Conservation (phyloP, 2,888 invertebrate genomes). For the Agonopterix arenella region DNA sequence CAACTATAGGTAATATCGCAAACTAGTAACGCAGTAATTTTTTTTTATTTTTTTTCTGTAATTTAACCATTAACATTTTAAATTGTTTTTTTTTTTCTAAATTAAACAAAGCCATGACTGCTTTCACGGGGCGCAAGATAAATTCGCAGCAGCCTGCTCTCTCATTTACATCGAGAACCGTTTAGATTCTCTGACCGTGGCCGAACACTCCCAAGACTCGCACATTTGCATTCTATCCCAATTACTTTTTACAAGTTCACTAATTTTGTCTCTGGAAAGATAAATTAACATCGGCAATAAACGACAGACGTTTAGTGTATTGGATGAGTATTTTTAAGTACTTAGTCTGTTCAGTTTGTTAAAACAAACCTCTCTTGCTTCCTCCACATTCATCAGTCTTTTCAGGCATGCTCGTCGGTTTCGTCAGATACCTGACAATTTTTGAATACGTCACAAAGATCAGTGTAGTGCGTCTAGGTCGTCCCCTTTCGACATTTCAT, state of each 20-base stretch:
- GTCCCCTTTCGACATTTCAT: too few relatives aligned
- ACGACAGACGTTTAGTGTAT: neutral
- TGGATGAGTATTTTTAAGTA: conserved; percentile 14
- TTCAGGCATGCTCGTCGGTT: too few relatives aligned
- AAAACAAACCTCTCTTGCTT: too few relatives aligned
- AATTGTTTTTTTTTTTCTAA: too few relatives aligned
- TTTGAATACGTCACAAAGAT: too few relatives aligned
- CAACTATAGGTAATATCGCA: too few relatives aligned
- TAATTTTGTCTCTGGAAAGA: conserved; percentile 30
- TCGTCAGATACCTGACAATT: too few relatives aligned
- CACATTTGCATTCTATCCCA: conserved; percentile 61
- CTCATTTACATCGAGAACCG: conserved; percentile 63
- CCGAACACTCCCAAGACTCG: conserved; percentile 33
- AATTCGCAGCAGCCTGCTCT: conserved; percentile 33
- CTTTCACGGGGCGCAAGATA: conserved; percentile 27
- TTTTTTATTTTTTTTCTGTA: too few relatives aligned
- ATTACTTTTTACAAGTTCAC: conserved; percentile 62
- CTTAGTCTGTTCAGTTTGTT: conserved; percentile 4
- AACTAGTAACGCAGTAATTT: too few relatives aligned
- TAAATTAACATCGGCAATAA: conserved; percentile 3
- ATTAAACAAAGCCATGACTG: neutral
- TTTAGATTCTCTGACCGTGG: conserved; percentile 44
- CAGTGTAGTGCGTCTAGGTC: too few relatives aligned
- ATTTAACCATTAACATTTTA: too few relatives aligned
- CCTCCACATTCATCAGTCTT: too few relatives aligned